Conservation (phyloP, 1,140 invertebrate species). For the Zaprionus camerounensis region DNA sequence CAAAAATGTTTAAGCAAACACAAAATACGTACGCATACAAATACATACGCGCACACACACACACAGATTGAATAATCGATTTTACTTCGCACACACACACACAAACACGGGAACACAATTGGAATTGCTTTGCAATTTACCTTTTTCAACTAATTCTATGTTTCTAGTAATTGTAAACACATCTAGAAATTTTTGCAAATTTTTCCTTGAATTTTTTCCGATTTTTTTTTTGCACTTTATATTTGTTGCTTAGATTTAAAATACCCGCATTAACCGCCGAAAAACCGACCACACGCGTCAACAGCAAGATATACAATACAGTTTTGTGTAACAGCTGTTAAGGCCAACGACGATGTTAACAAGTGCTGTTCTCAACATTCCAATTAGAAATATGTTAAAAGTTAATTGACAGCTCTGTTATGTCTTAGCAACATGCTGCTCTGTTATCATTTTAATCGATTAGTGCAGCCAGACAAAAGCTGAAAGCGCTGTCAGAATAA, state of each 20-base stretch:
- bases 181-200: slow-evolving; percentile 65
- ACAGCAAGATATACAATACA: slow-evolving; percentile 51
- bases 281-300: slow-evolving; percentile 56
- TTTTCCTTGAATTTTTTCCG: slow-evolving; percentile 51
- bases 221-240: slow-evolving; percentile 55
- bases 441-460: slow-evolving; percentile 28
- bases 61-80: slow-evolving; percentile 80
- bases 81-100: slow-evolving; percentile 59
- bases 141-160: slow-evolving; percentile 65
- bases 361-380: slow-evolving; percentile 20
- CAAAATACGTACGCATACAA: slow-evolving; percentile 52
- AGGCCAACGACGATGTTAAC: slow-evolving; percentile 26
- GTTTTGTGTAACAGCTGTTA: slow-evolving; percentile 46
- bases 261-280: slow-evolving; percentile 79
- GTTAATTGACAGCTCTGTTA: slow-evolving; percentile 9
- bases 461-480: background rate
- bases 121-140: slow-evolving; percentile 55
- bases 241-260: slow-evolving; percentile 77
- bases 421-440: slow-evolving; percentile 25
- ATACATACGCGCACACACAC: slow-evolving; percentile 50
- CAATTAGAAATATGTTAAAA: slow-evolving; percentile 3
- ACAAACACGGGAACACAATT: slow-evolving; percentile 38
- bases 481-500: background rate
- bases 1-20: slow-evolving; percentile 64
- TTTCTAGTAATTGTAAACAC: slow-evolving; percentile 63